These are phyloP conservation scores for Schizopygopsis malacanthus DNA, from an alignment of 2,797 vertebrate species.

Conservation along the genomic window DNA sequence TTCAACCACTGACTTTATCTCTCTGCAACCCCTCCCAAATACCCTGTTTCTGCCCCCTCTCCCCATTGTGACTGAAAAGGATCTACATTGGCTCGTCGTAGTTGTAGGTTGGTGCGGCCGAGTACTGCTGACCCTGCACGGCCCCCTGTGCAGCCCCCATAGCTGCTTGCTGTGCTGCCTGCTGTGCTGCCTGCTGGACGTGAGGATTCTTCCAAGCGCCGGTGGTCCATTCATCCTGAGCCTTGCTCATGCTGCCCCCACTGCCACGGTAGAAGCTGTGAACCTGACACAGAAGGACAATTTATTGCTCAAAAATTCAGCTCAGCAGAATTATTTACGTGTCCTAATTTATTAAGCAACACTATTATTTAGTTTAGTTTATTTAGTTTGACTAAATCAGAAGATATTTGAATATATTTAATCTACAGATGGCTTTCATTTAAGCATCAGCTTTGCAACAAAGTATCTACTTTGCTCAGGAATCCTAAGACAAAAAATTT, in stretches of 20 bases:
- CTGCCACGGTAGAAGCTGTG: conserved; percentile 97
- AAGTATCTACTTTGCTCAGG: neutral
- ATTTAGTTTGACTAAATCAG: neutral
- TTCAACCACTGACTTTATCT: conserved; percentile 41
- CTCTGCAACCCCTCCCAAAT: conserved; percentile 56
- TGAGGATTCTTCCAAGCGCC: conserved; percentile 99
- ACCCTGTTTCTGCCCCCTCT: conserved; percentile 44
- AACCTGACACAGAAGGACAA: conserved; percentile 77
- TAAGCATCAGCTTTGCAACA: neutral
- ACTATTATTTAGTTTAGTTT: too few species aligned
- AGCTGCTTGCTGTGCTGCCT: conserved; percentile 92
- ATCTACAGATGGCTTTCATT: neutral
- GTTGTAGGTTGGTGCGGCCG: conserved; percentile 94
- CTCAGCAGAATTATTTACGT: neutral
- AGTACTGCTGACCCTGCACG: conserved; percentile 86
- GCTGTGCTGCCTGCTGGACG: conserved; percentile 93
- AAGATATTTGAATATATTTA: neutral
- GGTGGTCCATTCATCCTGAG: conserved; percentile 96
- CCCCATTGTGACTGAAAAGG: conserved; percentile 58
- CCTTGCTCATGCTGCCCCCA: conserved; percentile 94
- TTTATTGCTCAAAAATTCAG: neutral
- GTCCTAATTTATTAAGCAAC: neutral
- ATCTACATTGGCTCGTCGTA: conserved; percentile 96
- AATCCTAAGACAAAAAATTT: neutral
- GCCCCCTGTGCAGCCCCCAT: conserved; percentile 91